Base-by-base conservation (phyloP, 2,797 vertebrate species). In the Squalus acanthias region DNA sequence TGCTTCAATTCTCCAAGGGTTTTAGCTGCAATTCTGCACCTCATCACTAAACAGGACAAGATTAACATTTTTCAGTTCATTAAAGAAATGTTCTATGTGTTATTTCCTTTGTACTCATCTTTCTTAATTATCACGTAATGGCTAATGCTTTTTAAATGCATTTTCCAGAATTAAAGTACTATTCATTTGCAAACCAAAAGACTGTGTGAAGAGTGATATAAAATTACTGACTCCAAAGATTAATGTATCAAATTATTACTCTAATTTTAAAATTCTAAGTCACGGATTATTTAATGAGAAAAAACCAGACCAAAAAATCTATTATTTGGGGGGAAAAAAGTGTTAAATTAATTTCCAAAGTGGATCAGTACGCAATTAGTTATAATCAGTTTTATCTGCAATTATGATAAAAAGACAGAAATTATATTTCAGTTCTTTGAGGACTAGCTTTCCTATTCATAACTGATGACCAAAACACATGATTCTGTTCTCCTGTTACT, bases 161-260 rank as follows among this genome's bases (percentile, higher is more conserved):
- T 98, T 98, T 98, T 98, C 98, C 98, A 98, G 98, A 99, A 99
- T 99, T 99, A 99, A 99, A 99, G 98, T 98, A 98, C 99, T 98
- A 99, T 99, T 99, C 99, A 99, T 99, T 99, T 99, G 98, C 96
- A 97, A 98, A 98, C 98, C 98, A 98, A 98, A 98, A 98, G 98
- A 98, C 98, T 97, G 98, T 98, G 98, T 97, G 98, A 98, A 98
- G 98, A 98, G 97, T 98, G 97, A 98, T 98, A 98, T 98, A 98
- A 99, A 99, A 99, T 99, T 99, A 98, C 98, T 98, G 97, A 98
- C 98, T 98, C 98, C 98, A 98, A 98, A 99, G 99, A 99, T 99
- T 99, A 99, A 99, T 99, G 98, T 98, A 98, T 99, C 98, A 99
- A 99, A 99, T 99, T 99, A 99, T 99, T 99, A 99, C 99, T 99